Evolutionary conservation across 2,797 vertebrate species (phyloP), one percentile per base, ranked within the genome.

Genomic region (Neoniphon sammara): DNA sequence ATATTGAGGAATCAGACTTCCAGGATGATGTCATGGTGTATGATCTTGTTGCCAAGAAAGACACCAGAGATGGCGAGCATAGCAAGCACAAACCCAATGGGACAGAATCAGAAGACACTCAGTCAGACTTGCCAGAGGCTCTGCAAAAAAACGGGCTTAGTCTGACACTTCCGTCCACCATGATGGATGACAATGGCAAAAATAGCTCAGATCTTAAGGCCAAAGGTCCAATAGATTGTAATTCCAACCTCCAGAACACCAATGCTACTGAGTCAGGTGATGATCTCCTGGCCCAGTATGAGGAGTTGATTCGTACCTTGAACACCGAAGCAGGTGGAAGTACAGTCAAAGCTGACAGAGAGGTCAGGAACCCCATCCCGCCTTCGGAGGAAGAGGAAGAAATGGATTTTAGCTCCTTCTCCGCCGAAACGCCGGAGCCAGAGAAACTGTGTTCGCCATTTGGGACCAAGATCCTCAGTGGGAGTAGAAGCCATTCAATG

Each of bases 1-100:
- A 99, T 72, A 94, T 97, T 1, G 98, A 99, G 75, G 98, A 99
- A 77, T 96, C 95, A 0, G 98, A 99, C 82, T 99, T 99, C 75
- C 96, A 98, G 91, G 96, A 99, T 5, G 97, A 99, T 9, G 95
- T 96, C 84, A 96, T 97, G 93, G 96, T 98, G 59, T 99, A 99
- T 23, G 91, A 97, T 79, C 92, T 99, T 2, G 96, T 97, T 17
- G 97, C 98, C 0, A 92, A 96, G 89, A 98, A 96, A 84, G 96
- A 98, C 76, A 58, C 90, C 14, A 87, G 86, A 8, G 95, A 96
- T 0, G 17, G 42, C 0, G 88, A 90, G 11, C 44, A 15, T 2
- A 57, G 21, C 0, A 81, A 62, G 12, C 39, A 4, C 73, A 69
- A 23, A 82, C 9, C 72, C 10, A 66, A 10, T 1, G 9, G 18